A percentile compares a stretch with the other conserved stretches of the same genome.
Conservation (phyloP, 2,797 vertebrate species). For the Crenuchus spilurus region DNA sequence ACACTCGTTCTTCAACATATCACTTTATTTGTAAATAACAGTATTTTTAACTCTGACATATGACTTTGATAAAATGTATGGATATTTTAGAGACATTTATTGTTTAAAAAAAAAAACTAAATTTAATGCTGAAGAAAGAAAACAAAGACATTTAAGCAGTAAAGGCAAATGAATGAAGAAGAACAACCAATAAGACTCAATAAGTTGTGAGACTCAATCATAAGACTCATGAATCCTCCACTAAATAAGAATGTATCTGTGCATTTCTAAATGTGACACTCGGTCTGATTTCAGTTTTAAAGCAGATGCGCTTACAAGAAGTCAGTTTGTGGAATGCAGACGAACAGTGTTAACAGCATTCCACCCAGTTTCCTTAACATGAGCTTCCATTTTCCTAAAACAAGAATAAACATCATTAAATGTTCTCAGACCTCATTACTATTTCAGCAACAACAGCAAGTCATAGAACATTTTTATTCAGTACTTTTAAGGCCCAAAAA, state of each 20-base stretch:
- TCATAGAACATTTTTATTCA: too few relatives aligned
- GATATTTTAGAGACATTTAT: too few relatives aligned
- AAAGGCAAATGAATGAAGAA: too few relatives aligned
- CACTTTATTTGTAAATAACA: too few relatives aligned
- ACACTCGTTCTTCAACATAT: neutral
- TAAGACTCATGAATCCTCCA: neutral
- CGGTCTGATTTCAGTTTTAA: neutral
- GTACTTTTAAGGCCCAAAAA: too few relatives aligned
- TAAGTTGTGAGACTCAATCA: too few relatives aligned
- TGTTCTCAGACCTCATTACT: neutral
- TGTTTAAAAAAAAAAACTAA: too few relatives aligned
- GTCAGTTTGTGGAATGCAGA: conserved; percentile 44
- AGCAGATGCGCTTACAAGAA: conserved; percentile 6
- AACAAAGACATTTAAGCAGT: too few relatives aligned
- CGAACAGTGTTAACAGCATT: conserved; percentile 51
- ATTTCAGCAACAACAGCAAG: too few relatives aligned
- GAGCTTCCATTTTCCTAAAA: neutral
- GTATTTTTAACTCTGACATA: too few relatives aligned
- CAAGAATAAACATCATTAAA: neutral
- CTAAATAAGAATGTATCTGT: neutral
- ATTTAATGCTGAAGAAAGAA: neutral
- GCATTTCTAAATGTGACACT: neutral
- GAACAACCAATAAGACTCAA: too few relatives aligned
- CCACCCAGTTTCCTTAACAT: conserved; percentile 11
- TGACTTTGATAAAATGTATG: neutral